phyloP scores from a whole-genome alignment of 2,888 invertebrate species.

The Sericinus montela region DNA sequence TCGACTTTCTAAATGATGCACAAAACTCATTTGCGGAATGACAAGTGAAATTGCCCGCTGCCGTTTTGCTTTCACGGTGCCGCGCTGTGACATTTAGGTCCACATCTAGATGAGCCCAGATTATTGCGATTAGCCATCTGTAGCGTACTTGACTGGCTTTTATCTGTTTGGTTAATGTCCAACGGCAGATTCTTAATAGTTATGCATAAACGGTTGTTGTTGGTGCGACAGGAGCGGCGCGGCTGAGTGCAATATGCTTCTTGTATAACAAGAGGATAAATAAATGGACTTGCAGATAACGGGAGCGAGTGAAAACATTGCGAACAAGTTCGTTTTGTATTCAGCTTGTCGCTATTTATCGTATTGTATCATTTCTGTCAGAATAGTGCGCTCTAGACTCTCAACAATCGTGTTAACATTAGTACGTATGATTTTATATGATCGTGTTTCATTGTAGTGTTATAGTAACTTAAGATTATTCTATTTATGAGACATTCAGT shows the following conservation, averaged over 20 bases:
- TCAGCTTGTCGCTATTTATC: constrained; percentile 9
- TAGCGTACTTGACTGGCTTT: constrained; percentile 35
- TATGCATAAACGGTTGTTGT: constrained; percentile 21
- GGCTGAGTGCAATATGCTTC: constrained; percentile 23
- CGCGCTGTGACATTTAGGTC: constrained; percentile 47
- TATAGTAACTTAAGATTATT: too few species aligned
- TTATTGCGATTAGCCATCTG: constrained; percentile 48
- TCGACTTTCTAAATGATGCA: constrained; percentile 71
- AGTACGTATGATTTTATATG: too few species aligned
- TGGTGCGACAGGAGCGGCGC: constrained; percentile 8
- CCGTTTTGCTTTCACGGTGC: constrained; percentile 48
- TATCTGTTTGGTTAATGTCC: constrained; percentile 44
- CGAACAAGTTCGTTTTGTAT: constrained; percentile 11
- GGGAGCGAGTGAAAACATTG: constrained; percentile 21
- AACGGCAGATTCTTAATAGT: constrained; percentile 31
- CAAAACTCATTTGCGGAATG: constrained; percentile 69
- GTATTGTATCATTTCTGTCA: constrained; percentile 13
- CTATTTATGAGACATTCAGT: too few species aligned
- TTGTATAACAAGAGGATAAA: constrained; percentile 23
- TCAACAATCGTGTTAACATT: too few species aligned
- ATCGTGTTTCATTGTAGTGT: too few species aligned
- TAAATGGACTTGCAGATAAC: constrained; percentile 22
- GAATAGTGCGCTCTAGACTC: not conserved
- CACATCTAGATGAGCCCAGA: constrained; percentile 55
- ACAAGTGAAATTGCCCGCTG: constrained; percentile 59